Conservation (phyloP, 2,113 vertebrate species). For the Acanthisitta chloris region DNA sequence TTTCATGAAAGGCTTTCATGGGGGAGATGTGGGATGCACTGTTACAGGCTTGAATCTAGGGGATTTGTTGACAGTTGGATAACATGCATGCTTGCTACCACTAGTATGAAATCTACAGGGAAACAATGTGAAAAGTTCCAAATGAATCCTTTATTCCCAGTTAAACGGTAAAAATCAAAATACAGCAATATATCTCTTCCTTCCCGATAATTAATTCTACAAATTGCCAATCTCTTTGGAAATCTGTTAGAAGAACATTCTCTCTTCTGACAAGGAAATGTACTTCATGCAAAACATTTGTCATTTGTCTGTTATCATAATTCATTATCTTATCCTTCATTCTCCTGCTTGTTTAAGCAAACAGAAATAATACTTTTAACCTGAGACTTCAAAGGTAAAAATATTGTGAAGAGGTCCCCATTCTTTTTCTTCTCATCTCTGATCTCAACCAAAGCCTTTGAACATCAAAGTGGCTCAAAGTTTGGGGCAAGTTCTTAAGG, state of each 20-base stretch:
- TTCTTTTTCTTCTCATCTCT: conserved; percentile 40
- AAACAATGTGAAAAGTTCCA: neutral
- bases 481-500: conserved; percentile 50
- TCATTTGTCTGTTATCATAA: conserved; percentile 58
- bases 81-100: neutral
- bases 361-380: conserved; percentile 50
- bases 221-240: neutral
- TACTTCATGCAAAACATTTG: conserved; percentile 33
- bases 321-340: conserved; percentile 42
- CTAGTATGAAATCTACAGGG: neutral
- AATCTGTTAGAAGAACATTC: conserved; percentile 20
- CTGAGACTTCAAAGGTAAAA: conserved; percentile 59
- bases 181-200: neutral
- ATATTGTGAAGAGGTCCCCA: neutral
- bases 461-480: conserved; percentile 39
- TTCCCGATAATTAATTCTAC: neutral
- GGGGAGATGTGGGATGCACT: neutral
- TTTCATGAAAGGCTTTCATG: conserved; percentile 23
- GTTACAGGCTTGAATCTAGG: neutral
- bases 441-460: conserved; percentile 48
- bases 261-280: conserved; percentile 10
- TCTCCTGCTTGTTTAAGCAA: conserved; percentile 36
- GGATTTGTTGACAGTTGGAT: conserved; percentile 30
- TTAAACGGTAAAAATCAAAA: neutral
- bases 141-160: neutral